Evolutionary conservation across 2,113 vertebrate species (phyloP).

Genomic region (Oreochromis spilurus): DNA sequence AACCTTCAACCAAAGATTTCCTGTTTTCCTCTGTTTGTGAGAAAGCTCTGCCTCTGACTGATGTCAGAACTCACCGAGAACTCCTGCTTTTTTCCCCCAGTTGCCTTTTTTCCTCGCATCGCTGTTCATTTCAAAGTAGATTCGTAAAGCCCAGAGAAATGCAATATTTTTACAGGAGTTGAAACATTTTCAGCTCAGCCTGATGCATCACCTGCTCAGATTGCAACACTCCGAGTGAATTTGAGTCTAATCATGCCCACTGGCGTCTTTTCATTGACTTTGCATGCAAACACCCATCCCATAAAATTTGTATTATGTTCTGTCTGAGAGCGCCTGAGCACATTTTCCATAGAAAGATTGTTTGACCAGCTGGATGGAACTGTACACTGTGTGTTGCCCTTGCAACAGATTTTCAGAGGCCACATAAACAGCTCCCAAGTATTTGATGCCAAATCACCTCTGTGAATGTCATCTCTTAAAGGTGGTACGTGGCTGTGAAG

Average conservation of each 20-base stretch:
- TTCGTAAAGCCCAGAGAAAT: background rate
- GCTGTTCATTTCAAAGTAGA: background rate
- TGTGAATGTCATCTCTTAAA: constrained; percentile 14
- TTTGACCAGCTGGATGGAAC: background rate
- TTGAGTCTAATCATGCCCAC: background rate
- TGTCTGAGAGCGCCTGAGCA: background rate
- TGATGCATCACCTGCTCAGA: background rate
- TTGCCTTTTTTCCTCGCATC: background rate
- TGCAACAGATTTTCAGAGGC: background rate
- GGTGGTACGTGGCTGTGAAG: background rate
- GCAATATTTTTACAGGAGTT: background rate
- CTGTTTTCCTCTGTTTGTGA: background rate
- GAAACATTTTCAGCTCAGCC: background rate
- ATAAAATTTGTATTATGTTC: background rate
- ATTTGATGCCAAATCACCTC: background rate
- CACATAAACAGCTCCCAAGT: background rate
- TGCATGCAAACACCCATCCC: background rate
- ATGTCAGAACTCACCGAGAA: background rate
- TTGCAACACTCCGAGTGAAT: background rate
- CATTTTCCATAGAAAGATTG: background rate
- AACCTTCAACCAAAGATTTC: background rate
- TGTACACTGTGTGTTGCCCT: background rate
- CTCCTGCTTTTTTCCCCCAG: background rate
- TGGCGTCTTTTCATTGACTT: background rate
- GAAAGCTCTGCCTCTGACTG: background rate